Evolutionary conservation across 35 echinoderm and acorn worm species (phyloP).

Genomic region (Patiria miniata): DNA sequence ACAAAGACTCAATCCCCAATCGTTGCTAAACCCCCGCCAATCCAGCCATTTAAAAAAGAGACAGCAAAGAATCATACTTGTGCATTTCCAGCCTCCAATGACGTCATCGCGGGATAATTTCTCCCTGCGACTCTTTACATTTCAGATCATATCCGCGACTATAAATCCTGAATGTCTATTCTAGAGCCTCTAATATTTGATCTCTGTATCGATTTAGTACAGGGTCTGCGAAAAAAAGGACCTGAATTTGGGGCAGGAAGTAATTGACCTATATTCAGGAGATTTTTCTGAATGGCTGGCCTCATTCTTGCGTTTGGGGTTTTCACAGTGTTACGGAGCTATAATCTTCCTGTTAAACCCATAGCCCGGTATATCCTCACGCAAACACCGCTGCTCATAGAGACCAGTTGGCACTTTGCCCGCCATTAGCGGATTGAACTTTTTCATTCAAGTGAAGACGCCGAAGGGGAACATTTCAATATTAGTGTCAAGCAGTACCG

Average conservation of each 20-base stretch:
- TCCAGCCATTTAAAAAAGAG: background rate
- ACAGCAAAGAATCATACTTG: background rate
- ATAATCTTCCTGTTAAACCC: background rate
- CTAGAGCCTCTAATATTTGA: background rate
- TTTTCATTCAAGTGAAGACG: conserved; percentile 3
- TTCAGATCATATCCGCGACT: background rate
- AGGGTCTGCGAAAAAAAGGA: background rate
- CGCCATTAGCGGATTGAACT: conserved; percentile 4
- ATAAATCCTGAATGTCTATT: background rate
- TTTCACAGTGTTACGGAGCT: background rate
- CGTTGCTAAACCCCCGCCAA: background rate
- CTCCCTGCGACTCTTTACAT: background rate
- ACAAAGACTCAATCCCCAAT: background rate
- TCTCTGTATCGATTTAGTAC: background rate
- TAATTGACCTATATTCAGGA: background rate
- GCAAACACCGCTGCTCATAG: background rate
- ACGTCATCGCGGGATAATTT: background rate
- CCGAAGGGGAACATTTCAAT: conserved; percentile 17
- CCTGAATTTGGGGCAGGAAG: background rate
- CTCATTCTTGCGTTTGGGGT: background rate
- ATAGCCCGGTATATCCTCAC: background rate
- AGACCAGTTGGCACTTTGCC: background rate
- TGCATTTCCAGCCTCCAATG: background rate
- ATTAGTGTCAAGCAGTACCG: background rate
- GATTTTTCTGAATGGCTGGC: background rate